Evolutionary conservation across 2,113 vertebrate genomes (phyloP).

Genomic region (Elephantulus edwardii): DNA sequence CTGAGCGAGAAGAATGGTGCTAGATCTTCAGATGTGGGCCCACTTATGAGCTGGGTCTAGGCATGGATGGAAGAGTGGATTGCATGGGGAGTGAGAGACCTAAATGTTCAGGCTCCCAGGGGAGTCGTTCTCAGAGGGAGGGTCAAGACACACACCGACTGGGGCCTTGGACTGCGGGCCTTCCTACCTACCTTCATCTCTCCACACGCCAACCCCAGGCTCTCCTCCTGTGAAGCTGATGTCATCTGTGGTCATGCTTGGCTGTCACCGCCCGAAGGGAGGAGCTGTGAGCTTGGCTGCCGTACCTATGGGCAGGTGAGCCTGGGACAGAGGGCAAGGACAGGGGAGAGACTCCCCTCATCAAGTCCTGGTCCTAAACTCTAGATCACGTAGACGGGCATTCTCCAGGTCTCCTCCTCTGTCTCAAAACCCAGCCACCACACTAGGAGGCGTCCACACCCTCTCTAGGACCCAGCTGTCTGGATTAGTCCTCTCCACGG

Average conservation of each 20-base stretch:
- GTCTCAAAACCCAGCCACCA: background rate
- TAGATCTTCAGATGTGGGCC: background rate
- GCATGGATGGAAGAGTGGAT: too few relatives aligned
- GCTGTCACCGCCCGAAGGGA: constrained; percentile 78
- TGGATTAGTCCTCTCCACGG: background rate
- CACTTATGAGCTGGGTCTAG: background rate
- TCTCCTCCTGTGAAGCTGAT: constrained; percentile 86
- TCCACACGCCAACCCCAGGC: constrained; percentile 81
- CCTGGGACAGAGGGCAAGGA: background rate
- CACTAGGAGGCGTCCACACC: background rate
- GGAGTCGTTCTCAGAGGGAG: background rate
- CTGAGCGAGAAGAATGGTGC: background rate
- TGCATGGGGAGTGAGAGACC: background rate
- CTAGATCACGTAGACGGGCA: too few relatives aligned
- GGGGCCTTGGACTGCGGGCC: background rate
- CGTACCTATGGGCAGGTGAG: constrained; percentile 88
- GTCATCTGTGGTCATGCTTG: constrained; percentile 86
- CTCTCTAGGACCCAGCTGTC: background rate
- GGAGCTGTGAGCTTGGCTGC: constrained; percentile 85
- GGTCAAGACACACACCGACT: fast-evolving
- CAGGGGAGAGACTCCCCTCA: background rate
- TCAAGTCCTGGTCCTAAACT: background rate
- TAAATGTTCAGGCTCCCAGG: background rate
- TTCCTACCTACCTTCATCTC: background rate
- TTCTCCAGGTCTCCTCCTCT: background rate